Evolutionary conservation across 1,140 invertebrate genomes (phyloP), one percentile per base, ranked within the genome.

Genomic region (Drosophila oshimai): DNA sequence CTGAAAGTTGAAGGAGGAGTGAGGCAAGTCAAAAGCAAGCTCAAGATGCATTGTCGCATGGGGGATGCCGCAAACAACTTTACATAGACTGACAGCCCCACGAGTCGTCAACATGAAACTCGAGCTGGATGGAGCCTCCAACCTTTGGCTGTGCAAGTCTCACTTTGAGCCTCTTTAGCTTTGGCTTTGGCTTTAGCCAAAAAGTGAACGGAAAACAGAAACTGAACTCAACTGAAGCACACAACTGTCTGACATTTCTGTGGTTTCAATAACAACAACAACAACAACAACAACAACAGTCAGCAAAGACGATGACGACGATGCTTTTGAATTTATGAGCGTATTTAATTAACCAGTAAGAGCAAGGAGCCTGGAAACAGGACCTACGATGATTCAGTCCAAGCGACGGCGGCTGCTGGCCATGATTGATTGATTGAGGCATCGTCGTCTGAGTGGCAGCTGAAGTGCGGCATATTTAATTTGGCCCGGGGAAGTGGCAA

Each of bases 361-460:
- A 28, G 26, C 31, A 49, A 45, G 39, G 36, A 36, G 36, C 29
- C 47, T 36, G 47, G 67, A 67, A 47, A 58, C 28, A 58, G 31
- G 15, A 17, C 20, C 34, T 36, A 33, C 22, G 15, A 37, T 18
- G 31, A 49, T 20, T 24, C 20, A 18, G 7, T 31, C 37, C 15
- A 24, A 31, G 37, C 33, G 64, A 41, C 73, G 64, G 46, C 73
- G 73, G 61, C 51, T 76, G 61, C 67, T 64, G 69, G 64, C 68
- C 74, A 57, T 84, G 74, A 86, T 86, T 84, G 79, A 84, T 84
- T 86, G 80, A 86, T 79, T 86, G 64, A 86, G 79, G 72, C 80
- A 86, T 74, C 65, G 74, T 42, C 47, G 74, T 42, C 47, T 74
- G 74, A 84, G 69, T 83, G 79, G 73, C 78, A 83, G 69, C 74